Evolutionary conservation across 2,888 invertebrate species (phyloP).

Genomic region (Leucoma salicis): DNA sequence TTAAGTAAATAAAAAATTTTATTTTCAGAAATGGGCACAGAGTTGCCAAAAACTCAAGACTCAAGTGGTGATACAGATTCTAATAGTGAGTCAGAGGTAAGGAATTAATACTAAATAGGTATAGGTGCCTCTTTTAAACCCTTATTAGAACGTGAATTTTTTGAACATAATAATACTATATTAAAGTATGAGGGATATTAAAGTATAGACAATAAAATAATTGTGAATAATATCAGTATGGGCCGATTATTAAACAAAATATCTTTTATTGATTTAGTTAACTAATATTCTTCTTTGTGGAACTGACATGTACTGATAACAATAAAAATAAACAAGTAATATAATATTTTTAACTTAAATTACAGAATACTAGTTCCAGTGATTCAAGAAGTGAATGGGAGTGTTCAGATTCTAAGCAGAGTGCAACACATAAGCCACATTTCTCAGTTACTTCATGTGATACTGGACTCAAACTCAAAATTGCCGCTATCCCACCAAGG

Average conservation of each 20-base stretch:
- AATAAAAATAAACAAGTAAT: no score
- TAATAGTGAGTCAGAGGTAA: constrained; percentile 82
- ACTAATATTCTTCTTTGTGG: no score
- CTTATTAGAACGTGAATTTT: no score
- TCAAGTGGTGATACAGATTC: constrained; percentile 82
- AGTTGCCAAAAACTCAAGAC: constrained; percentile 77
- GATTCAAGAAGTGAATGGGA: constrained; percentile 73
- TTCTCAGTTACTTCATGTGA: constrained; percentile 85
- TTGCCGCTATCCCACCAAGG: constrained; percentile 82
- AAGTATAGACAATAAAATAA: no score
- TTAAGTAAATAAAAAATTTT: not conserved
- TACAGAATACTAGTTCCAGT: constrained; percentile 70
- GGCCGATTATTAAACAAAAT: no score
- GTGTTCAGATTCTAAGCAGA: constrained; percentile 60
- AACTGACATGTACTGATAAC: no score
- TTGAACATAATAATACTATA: no score
- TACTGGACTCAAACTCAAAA: constrained; percentile 83
- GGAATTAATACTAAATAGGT: no score
- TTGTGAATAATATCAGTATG: no score
- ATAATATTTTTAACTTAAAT: constrained; percentile 22
- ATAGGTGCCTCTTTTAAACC: no score
- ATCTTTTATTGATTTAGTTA: no score
- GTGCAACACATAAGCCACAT: constrained; percentile 66
- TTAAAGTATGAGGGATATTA: no score
- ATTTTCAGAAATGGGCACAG: constrained; percentile 77